Evolutionary conservation across 64 coral and sea anemone genomes (phyloP).

Genomic region (Porites lutea): DNA sequence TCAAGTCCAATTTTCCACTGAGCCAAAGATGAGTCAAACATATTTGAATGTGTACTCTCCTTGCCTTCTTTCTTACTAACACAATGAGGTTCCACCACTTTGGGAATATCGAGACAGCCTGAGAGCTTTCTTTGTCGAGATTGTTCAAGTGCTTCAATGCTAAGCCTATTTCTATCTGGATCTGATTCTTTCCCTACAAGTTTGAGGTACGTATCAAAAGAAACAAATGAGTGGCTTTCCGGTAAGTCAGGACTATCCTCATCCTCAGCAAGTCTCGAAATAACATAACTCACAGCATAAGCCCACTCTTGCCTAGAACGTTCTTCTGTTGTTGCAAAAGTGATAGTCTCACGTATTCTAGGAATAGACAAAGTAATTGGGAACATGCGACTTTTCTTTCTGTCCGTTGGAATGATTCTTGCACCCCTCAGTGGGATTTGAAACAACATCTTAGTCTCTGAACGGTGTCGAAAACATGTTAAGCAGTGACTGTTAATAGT

Average conservation of each 20-base stretch:
- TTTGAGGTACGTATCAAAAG: slow-evolving; percentile 38
- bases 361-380: slow-evolving; percentile 85
- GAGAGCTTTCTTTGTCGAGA: slow-evolving; percentile 3
- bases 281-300: slow-evolving; percentile 79
- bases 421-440: slow-evolving; percentile 84
- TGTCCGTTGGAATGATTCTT: slow-evolving; percentile 75
- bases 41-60: slow-evolving; percentile 6
- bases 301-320: slow-evolving; percentile 76
- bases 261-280: slow-evolving; percentile 62
- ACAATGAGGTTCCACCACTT: neutral
- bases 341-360: slow-evolving; percentile 80
- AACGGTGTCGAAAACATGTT: slow-evolving; percentile 80
- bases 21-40: neutral
- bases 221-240: slow-evolving; percentile 40
- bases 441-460: slow-evolving; percentile 89
- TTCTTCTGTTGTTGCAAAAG: slow-evolving; percentile 87
- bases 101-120: slow-evolving; percentile 12
- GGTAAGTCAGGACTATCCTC: slow-evolving; percentile 37
- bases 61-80: slow-evolving; percentile 15
- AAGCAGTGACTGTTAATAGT: slow-evolving; percentile 76
- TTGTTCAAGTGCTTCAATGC: neutral
- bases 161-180: neutral
- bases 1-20: slow-evolving; percentile 59
- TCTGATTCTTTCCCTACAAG: neutral
- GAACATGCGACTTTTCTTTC: slow-evolving; percentile 84